Evolutionary conservation across 1,140 invertebrate genomes (phyloP).

Genomic region (Drosophila paulistorum): DNA sequence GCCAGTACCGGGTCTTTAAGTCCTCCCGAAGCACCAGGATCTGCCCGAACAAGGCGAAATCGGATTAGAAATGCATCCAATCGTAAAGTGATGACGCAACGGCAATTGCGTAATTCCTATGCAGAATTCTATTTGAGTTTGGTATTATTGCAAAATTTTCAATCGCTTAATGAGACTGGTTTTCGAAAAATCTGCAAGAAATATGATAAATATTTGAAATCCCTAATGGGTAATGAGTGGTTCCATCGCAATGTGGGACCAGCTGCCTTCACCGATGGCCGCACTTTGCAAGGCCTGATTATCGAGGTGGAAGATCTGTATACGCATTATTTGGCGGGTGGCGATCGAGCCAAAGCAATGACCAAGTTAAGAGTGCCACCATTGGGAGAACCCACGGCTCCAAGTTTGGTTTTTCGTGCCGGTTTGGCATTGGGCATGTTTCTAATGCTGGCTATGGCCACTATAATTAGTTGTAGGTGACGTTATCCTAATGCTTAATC

Average conservation of each 20-base stretch:
- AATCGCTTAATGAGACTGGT: conserved; percentile 98
- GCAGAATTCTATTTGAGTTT: conserved; percentile 99
- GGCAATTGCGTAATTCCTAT: conserved; percentile 98
- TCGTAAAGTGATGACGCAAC: conserved; percentile 83
- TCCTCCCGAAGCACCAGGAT: not conserved
- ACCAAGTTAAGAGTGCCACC: conserved; percentile 89
- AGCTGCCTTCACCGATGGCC: conserved; percentile 45
- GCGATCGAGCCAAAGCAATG: conserved; percentile 89
- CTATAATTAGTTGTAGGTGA: conserved; percentile 55
- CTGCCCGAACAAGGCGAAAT: conserved; percentile 59
- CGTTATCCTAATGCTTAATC: no score
- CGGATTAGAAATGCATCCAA: not conserved
- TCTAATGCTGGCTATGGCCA: conserved; percentile 84
- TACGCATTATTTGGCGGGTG: conserved; percentile 87
- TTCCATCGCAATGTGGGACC: conserved; percentile 26
- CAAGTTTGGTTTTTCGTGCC: conserved; percentile 86
- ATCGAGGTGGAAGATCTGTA: conserved; percentile 87
- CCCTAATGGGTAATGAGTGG: conserved; percentile 35
- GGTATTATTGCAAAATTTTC: conserved; percentile 94
- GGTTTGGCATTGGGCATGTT: conserved; percentile 87
- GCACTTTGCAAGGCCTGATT: conserved; percentile 83
- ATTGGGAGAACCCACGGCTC: conserved; percentile 87
- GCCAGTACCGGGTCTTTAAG: conserved; percentile 31
- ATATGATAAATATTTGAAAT: conserved; percentile 92
- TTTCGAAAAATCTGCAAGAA: conserved; percentile 99